Evolutionary conservation across 92 coral and sea anemone genomes (phyloP), one percentile per base, ranked within the genome.

Genomic region (Plumapathes pennacea): DNA sequence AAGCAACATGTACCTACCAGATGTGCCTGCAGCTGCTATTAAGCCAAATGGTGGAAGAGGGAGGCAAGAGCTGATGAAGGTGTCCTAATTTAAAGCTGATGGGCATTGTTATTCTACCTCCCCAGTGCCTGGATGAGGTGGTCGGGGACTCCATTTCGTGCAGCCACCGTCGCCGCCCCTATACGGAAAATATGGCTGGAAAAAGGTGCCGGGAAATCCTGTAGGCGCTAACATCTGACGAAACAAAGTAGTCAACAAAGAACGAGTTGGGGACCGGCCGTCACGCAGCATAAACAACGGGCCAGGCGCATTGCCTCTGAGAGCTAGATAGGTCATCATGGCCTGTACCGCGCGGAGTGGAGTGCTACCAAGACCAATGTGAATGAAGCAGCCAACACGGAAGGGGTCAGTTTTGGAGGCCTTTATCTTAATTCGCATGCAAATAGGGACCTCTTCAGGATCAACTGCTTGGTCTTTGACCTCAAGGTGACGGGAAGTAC

Each of bases 101-200:
- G 65, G 10, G 72, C 86, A 30, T 65, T 45, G 64, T 81, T 57
- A 46, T 70, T 25, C 82, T 82, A 81, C n/a, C 67, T 32, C 23
- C 77, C 82, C 30, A 72, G 49, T 8, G 68, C 33, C 53, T 66
- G 60, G 49, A 73, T 73, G 4, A 72, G 57, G 55, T 74, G 81
- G 39, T 80, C 82, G 10, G 87, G 87, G 21, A 65, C 45, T 7
- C 77, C 82, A 22, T 77, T 72, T 10, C 59, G 50, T 5, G 62
- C 60, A 19, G 76, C 69, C 1, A 56, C 60, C 3, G 61, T 54
- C 32, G 79, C 77, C 4, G 78, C 64, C 27, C 64, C 72, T 0
- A 70, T 44, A 23, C 61, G 28, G 49, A 71, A 50, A 38, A 73
- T 55, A 25, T 71, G 69, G 32, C 70, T 60, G 18, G 72, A 58